Base-by-base conservation (phyloP, 2,113 vertebrate species). In the Cebus imitator region DNA sequence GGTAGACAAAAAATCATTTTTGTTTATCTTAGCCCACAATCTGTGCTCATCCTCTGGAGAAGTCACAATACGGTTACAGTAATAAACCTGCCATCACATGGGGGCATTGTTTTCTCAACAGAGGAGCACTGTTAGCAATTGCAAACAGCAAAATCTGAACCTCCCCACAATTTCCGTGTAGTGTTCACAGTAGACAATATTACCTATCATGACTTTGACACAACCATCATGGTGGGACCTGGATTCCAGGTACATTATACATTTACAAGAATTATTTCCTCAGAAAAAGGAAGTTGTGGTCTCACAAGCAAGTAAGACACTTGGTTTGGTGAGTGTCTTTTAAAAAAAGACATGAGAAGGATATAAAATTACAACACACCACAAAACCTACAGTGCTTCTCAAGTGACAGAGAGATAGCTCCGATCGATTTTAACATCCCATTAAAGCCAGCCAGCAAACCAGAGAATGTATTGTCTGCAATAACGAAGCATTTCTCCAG, bases 221-320 rank as follows among this genome's bases (percentile, higher is more conserved):
- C 20, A 84, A 35, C 18, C 37, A 50, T 50, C 9, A 37, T 10
- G 6, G 32, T 79, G 30, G 72, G 37, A 85, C 57, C 85, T 80
- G 37, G 27, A 92, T 98, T 98, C 96, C 95, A 94, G 95, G 91
- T 76, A 96, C 61, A 61, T 61, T 83, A 81, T 55, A 97, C 91
- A 93, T 96, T 97, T 98, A 98, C 97, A 94, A 94, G 96, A 97
- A 97, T 45, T 64, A 30, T 81, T 97, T 94, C 92, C 85, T 96
- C 73, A 94, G 52, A 72, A 92, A 94, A 91, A 93, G 96, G 96
- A 98, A 97, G 61, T 23, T 81, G 94, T 73, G 95, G 95, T 97
- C 70, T 68, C 55, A 83, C 75, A 87, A 95, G 37, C 70, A 85
- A 95, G 78, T 73, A 95, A 91, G 92, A 96, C 35, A 84, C 79